phyloP scores from a whole-genome alignment of 2,113 vertebrate genomes.

The Smithornis capensis region DNA sequence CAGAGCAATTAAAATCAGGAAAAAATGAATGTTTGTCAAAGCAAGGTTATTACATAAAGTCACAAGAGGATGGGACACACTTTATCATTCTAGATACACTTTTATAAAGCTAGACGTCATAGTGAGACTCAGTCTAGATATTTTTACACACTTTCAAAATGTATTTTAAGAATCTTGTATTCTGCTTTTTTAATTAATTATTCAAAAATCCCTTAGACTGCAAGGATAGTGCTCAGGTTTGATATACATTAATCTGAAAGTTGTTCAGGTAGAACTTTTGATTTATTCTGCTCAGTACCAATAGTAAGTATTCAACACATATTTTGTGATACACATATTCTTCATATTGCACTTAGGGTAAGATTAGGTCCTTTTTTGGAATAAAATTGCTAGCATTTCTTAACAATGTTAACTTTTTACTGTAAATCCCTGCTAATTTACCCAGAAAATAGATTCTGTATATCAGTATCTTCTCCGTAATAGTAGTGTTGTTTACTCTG shows the following conservation, averaged over 20 bases:
- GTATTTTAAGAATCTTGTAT: neutral
- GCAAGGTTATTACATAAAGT: neutral
- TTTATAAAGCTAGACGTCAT: neutral
- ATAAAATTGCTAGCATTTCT: neutral
- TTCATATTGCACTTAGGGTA: neutral
- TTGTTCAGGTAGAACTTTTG: neutral
- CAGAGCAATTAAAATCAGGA: neutral
- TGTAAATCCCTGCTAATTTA: neutral
- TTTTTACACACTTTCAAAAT: neutral
- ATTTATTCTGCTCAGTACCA: neutral
- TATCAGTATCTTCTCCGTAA: neutral
- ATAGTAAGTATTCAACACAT: neutral
- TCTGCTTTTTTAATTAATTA: neutral
- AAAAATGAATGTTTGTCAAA: neutral
- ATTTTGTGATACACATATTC: neutral
- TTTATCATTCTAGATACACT: neutral
- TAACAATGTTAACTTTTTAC: neutral
- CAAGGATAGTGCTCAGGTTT: neutral
- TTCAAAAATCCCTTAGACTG: neutral
- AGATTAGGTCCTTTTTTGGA: neutral
- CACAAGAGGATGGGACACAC: fast-evolving
- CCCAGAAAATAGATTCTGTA: neutral
- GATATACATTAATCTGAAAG: neutral
- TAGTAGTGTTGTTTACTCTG: neutral
- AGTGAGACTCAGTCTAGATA: neutral